Percentiles rank a stretch among this genome's conserved stretches.
These are phyloP conservation scores for Rhagoletis pomonella DNA, from an alignment of 1,140 invertebrate species.

Conservation along the genomic window DNA sequence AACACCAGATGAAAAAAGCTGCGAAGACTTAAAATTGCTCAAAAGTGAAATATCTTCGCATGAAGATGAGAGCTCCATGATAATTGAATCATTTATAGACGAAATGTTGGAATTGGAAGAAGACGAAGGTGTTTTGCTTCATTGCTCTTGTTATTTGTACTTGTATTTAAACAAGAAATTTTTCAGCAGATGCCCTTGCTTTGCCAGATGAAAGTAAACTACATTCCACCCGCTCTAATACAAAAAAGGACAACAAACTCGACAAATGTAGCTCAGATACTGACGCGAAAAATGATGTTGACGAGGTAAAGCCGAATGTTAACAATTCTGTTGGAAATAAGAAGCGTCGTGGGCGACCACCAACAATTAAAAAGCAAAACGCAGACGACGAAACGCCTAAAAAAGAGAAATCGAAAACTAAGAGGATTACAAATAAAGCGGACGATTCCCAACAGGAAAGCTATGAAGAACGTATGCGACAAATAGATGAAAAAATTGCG, in stretches of 20 bases:
- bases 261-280: background rate
- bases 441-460: slow-evolving; percentile 32
- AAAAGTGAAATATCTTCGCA: background rate
- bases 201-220: background rate
- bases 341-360: slow-evolving; percentile 22
- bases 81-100: slow-evolving; percentile 10
- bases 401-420: slow-evolving; percentile 12
- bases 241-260: background rate
- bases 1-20: slow-evolving; percentile 18
- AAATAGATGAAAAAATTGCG: slow-evolving; percentile 34
- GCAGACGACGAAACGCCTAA: background rate
- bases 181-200: background rate
- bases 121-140: background rate
- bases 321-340: background rate
- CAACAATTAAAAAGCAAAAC: background rate
- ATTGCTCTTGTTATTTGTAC: no score
- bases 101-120: slow-evolving; percentile 6
- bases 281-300: background rate
- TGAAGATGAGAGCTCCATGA: slow-evolving; percentile 56
- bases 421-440: background rate
- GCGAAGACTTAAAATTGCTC: background rate
- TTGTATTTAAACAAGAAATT: background rate
- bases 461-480: slow-evolving; percentile 33
- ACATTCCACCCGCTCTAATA: slow-evolving; percentile 1
- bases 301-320: background rate